A percentile compares a stretch with the other conserved stretches of the same genome.
These are phyloP conservation scores for Lophius piscatorius DNA, from an alignment of 2,113 vertebrate species.

Conservation along the genomic window DNA sequence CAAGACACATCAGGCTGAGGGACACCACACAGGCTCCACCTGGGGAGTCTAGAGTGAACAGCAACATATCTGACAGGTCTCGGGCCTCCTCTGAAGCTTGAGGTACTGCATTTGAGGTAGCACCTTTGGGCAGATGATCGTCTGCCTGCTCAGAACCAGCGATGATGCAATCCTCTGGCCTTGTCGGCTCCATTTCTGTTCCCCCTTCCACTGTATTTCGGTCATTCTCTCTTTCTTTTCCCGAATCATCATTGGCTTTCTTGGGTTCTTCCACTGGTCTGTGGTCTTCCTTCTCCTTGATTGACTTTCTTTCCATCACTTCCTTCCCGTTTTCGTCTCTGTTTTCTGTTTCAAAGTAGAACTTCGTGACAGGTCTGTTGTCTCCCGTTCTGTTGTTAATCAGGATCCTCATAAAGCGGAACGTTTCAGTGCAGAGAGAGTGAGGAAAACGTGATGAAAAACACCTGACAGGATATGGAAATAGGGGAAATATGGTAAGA, in stretches of 20 bases:
- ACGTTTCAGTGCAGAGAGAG: constrained; percentile 84
- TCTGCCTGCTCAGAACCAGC: constrained; percentile 12
- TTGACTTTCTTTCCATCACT: background rate
- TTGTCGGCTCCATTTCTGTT: background rate
- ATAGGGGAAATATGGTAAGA: background rate
- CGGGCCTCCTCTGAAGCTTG: background rate
- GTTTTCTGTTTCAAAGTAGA: constrained; percentile 79
- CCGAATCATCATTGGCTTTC: background rate
- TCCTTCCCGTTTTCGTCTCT: constrained; percentile 14
- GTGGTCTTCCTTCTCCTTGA: background rate
- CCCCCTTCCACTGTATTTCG: too few relatives aligned
- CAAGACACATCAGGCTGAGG: constrained; percentile 88
- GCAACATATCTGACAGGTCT: constrained; percentile 73
- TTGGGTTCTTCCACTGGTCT: fast-evolving
- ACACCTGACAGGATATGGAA: constrained; percentile 72
- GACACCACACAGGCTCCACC: constrained; percentile 86
- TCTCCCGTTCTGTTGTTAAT: constrained; percentile 57
- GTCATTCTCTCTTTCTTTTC: constrained; percentile 1
- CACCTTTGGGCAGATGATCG: background rate
- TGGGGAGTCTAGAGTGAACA: constrained; percentile 84
- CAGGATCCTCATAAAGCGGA: constrained; percentile 83
- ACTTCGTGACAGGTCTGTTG: constrained; percentile 69
- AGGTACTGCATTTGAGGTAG: fast-evolving
- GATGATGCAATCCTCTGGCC: background rate
- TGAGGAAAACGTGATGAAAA: constrained; percentile 92